Evolutionary conservation across 2,113 vertebrate species (phyloP).

Genomic region (Heterocephalus glaber): DNA sequence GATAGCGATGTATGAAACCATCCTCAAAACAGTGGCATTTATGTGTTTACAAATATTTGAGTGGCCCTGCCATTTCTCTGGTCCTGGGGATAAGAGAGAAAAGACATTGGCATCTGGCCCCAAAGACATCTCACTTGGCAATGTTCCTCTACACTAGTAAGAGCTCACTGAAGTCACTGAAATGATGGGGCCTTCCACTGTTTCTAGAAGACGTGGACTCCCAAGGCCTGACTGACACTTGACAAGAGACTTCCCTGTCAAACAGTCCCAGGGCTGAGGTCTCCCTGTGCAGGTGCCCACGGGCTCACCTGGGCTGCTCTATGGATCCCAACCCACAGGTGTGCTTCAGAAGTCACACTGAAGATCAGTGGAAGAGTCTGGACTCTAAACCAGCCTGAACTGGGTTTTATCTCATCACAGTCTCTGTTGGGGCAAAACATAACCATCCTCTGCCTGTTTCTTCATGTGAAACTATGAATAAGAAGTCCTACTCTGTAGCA

Average conservation of each 20-base stretch:
- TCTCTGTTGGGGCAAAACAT: neutral
- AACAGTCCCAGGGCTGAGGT: accelerated
- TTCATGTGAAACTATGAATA: neutral
- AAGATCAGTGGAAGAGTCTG: neutral
- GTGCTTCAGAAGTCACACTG: neutral
- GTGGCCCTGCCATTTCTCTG: neutral
- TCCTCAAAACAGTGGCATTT: neutral
- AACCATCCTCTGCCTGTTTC: neutral
- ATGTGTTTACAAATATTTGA: neutral
- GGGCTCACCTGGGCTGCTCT: neutral
- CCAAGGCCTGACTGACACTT: too few relatives aligned
- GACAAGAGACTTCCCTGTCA: too few relatives aligned
- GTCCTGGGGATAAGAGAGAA: neutral
- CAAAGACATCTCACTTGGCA: accelerated
- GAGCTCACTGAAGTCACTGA: neutral
- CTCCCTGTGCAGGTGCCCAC: neutral
- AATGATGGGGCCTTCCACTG: neutral
- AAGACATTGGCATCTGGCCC: neutral
- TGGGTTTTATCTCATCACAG: neutral
- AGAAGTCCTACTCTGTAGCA: neutral
- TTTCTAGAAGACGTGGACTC: neutral
- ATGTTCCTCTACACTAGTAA: too few relatives aligned
- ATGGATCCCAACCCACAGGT: too few relatives aligned
- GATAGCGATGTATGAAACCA: neutral
- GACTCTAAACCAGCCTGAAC: accelerated